Conservation (phyloP, 2,888 invertebrate species). For the Charanyca ferruginea region DNA sequence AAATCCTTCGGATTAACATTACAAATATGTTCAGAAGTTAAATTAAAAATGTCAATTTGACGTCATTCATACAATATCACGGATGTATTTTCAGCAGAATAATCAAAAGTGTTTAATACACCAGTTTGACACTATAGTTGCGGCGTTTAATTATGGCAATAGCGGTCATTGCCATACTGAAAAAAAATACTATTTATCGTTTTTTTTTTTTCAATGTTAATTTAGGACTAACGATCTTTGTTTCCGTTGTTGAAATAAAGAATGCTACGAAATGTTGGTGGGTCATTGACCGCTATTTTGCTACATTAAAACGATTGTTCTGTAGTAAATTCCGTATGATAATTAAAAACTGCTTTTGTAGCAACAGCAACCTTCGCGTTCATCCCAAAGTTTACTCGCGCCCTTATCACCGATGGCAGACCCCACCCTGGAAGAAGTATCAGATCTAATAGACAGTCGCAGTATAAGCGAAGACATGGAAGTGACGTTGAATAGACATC, state of each 20-base stretch:
- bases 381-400: slow-evolving; percentile 82
- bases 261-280: no score
- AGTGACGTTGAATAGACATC: slow-evolving; percentile 13
- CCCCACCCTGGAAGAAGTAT: slow-evolving; percentile 52
- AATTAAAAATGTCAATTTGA: no score
- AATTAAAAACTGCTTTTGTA: neutral
- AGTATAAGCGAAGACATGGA: slow-evolving; percentile 37
- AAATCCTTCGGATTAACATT: no score
- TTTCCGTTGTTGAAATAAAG: no score
- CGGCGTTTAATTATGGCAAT: no score
- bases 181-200: no score
- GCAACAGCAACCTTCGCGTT: slow-evolving; percentile 70
- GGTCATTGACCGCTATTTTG: no score
- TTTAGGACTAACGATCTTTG: no score
- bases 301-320: no score
- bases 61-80: neutral
- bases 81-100: neutral
- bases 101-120: neutral
- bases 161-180: no score
- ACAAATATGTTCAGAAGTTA: neutral
- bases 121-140: neutral
- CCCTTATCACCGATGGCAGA: slow-evolving; percentile 71
- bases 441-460: slow-evolving; percentile 56
- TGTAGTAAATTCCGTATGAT: neutral
- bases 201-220: no score